Percentiles rank a stretch among this genome's conserved stretches.
These are phyloP conservation scores for Sesamia inferens DNA, from an alignment of 2,888 invertebrate species.

Conservation along the genomic window DNA sequence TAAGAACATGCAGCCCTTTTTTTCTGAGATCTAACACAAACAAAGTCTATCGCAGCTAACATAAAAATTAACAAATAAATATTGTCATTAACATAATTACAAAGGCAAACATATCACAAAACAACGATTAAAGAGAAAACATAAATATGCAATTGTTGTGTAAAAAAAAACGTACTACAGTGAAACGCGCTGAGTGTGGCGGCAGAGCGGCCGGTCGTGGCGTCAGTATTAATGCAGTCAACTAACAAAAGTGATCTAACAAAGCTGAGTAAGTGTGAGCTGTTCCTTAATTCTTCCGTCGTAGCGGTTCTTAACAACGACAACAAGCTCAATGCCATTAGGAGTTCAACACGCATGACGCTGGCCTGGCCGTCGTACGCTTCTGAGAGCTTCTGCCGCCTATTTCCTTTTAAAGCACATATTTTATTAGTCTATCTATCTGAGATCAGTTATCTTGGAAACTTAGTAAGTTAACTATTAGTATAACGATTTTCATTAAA, in stretches of 20 bases:
- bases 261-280: no score
- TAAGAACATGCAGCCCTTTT: conserved; percentile 28
- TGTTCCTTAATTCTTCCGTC: not conserved
- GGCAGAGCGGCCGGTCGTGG: conserved; percentile 2
- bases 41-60: conserved; percentile 54
- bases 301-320: not conserved
- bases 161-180: conserved; percentile 32
- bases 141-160: conserved; percentile 53
- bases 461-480: conserved; percentile 63
- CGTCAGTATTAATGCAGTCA: not conserved
- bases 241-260: no score
- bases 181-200: conserved; percentile 19
- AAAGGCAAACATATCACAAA: conserved; percentile 65
- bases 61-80: conserved; percentile 61
- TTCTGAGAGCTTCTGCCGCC: conserved; percentile 17
- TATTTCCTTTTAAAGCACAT: conserved; percentile 39
- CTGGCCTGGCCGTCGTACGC: not conserved
- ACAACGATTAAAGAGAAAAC: conserved; percentile 47
- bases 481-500: conserved; percentile 50
- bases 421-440: conserved; percentile 55
- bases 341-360: not conserved
- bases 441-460: conserved; percentile 65
- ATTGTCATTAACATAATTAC: conserved; percentile 60
- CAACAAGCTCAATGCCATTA: not conserved
- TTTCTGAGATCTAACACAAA: conserved; percentile 50